phyloP scores from a whole-genome alignment of 2,797 vertebrate species.

The Arctocebus calabarensis region DNA sequence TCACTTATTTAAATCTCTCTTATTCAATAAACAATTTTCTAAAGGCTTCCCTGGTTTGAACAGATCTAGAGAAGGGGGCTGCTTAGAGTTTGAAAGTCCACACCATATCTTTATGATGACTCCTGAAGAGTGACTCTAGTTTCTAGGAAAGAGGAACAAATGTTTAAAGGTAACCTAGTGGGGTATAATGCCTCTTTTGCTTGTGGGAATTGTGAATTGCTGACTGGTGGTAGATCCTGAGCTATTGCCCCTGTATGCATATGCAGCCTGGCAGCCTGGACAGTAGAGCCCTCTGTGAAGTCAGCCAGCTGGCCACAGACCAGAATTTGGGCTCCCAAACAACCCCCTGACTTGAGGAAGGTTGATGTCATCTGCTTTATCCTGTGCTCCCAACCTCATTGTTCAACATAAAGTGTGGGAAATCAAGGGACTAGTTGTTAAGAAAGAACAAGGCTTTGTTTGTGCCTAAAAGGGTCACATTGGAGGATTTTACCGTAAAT shows the following conservation, averaged over 20 bases:
- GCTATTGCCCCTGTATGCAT: not conserved
- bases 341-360: conserved; percentile 71
- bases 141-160: conserved; percentile 53
- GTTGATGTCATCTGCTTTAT: conserved; percentile 80
- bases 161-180: conserved; percentile 48
- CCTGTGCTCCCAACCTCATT: conserved; percentile 78
- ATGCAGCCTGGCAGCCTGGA: not conserved
- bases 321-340: conserved; percentile 54
- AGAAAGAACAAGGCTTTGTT: conserved; percentile 84
- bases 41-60: not conserved
- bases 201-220: conserved; percentile 58
- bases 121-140: conserved; percentile 23
- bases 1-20: conserved; percentile 1
- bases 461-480: conserved; percentile 83
- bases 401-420: conserved; percentile 76
- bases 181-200: not conserved
- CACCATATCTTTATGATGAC: not conserved
- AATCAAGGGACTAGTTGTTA: conserved; percentile 80
- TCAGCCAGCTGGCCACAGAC: conserved; percentile 80
- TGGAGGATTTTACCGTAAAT: conserved; percentile 86
- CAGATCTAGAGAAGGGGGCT: not conserved
- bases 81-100: conserved; percentile 30
- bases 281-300: conserved; percentile 83
- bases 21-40: not conserved
- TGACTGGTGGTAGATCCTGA: conserved; percentile 52